Percentiles rank a stretch among this genome's conserved stretches.
Conservation (phyloP, 2,888 invertebrate species). For the Tipula lateralis region DNA sequence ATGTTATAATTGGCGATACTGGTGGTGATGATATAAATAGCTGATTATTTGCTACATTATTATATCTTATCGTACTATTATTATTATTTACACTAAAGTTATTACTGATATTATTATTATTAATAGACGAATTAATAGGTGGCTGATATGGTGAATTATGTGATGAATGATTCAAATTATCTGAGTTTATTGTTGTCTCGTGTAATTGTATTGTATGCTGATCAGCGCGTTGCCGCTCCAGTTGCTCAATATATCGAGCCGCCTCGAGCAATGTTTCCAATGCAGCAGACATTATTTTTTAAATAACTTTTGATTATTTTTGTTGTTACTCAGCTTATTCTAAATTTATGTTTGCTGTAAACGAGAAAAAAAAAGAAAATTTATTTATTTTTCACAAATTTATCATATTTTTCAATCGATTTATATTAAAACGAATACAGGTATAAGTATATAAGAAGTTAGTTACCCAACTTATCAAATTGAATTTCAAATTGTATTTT, state of each 20-base stretch:
- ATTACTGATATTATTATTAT: slow-evolving; percentile 31
- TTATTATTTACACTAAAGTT: slow-evolving; percentile 31
- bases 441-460: neutral
- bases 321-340: neutral
- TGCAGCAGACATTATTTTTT: slow-evolving; percentile 40
- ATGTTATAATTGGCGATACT: slow-evolving; percentile 31
- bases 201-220: slow-evolving; percentile 19
- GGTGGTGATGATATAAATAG: slow-evolving; percentile 32
- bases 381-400: neutral
- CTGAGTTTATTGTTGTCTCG: slow-evolving; percentile 35
- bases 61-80: slow-evolving; percentile 32
- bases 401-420: neutral
- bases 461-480: neutral
- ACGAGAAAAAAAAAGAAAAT: neutral
- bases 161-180: slow-evolving; percentile 31
- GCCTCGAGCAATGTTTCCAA: slow-evolving; percentile 44
- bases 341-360: neutral
- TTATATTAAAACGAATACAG: neutral
- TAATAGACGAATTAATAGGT: neutral
- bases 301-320: neutral
- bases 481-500: too few relatives aligned
- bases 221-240: slow-evolving; percentile 38
- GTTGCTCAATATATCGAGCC: slow-evolving; percentile 46
- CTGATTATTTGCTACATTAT: slow-evolving; percentile 31
- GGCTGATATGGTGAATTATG: neutral